phyloP scores from a whole-genome alignment of 2,113 vertebrate species.

The Aleadryas rufinucha region DNA sequence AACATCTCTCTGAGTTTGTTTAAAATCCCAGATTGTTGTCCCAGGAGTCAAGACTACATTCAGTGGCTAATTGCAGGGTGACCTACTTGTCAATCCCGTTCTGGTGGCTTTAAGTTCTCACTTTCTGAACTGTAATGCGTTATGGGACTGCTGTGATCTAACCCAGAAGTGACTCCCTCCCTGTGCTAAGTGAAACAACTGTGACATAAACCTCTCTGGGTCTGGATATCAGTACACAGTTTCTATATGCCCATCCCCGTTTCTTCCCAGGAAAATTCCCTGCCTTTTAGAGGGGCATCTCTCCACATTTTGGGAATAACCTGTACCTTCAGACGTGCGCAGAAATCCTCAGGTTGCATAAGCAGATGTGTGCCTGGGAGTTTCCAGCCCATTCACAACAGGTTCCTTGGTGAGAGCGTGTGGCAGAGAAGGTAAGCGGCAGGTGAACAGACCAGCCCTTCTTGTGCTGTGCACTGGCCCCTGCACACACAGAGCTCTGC shows the following conservation, averaged over 20 bases:
- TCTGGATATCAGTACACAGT: background rate
- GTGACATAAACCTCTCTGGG: background rate
- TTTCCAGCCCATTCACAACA: background rate
- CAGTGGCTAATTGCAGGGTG: slow-evolving; percentile 4
- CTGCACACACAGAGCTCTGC: background rate
- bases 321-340: background rate
- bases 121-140: background rate
- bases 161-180: background rate
- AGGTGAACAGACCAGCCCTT: background rate
- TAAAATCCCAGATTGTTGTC: background rate
- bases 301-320: background rate
- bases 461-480: background rate
- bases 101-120: background rate
- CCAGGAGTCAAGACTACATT: slow-evolving; percentile 18
- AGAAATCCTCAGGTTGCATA: background rate
- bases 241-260: background rate
- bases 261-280: background rate
- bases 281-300: background rate
- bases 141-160: background rate
- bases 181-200: background rate
- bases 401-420: background rate
- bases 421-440: background rate
- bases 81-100: background rate
- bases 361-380: background rate
- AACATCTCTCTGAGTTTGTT: background rate